phyloP scores from a whole-genome alignment of 2,888 invertebrate species.

The Sericinus montela region DNA sequence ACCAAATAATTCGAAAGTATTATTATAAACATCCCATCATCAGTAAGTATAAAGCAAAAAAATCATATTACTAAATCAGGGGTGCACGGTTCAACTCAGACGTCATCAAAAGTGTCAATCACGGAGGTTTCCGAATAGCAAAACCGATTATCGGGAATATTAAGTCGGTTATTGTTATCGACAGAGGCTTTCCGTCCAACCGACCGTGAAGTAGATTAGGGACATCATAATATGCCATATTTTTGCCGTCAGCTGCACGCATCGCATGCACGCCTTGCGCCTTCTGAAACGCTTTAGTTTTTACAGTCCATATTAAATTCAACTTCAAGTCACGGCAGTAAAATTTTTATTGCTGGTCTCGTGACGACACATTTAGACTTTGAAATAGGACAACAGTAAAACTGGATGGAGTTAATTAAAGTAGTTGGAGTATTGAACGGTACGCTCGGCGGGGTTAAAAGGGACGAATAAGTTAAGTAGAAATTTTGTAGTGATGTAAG shows the following conservation, averaged over 20 bases:
- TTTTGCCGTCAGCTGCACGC: slow-evolving; percentile 75
- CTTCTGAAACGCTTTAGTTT: slow-evolving; percentile 31
- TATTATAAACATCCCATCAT: not conserved
- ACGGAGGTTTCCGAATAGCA: slow-evolving; percentile 73
- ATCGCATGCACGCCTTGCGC: slow-evolving; percentile 53
- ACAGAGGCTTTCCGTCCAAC: slow-evolving; percentile 60
- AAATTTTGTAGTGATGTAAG: slow-evolving; percentile 55
- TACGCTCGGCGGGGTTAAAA: slow-evolving; percentile 49
- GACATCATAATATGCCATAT: slow-evolving; percentile 75
- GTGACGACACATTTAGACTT: slow-evolving; percentile 32
- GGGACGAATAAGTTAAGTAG: slow-evolving; percentile 61
- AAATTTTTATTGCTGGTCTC: slow-evolving; percentile 24
- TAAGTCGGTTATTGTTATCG: slow-evolving; percentile 78
- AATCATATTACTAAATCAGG: slow-evolving; percentile 39
- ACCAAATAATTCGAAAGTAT: not conserved
- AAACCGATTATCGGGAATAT: slow-evolving; percentile 77
- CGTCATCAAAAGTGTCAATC: slow-evolving; percentile 76
- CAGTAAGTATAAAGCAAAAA: slow-evolving; percentile 35
- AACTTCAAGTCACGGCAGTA: slow-evolving; percentile 25
- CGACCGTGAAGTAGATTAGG: slow-evolving; percentile 75
- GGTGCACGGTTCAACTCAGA: slow-evolving; percentile 54
- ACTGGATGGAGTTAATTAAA: slow-evolving; percentile 52
- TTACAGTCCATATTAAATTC: slow-evolving; percentile 46
- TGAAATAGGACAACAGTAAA: slow-evolving; percentile 34
- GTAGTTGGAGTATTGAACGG: slow-evolving; percentile 47